Evolutionary conservation across 2,888 invertebrate genomes (phyloP), one percentile per base, ranked within the genome.

Genomic region (Temnothorax unifasciatus): DNA sequence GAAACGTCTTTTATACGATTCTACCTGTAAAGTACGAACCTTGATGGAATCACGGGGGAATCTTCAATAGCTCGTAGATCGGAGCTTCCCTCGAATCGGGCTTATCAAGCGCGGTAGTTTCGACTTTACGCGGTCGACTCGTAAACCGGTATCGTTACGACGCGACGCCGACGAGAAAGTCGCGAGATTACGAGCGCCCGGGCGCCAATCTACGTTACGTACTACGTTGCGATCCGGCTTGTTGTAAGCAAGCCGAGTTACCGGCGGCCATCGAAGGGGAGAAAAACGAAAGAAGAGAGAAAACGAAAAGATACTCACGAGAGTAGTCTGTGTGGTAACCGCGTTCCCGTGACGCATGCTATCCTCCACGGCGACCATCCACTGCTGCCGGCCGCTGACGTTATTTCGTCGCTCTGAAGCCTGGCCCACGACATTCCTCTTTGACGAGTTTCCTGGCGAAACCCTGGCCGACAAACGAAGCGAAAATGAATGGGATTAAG

Each of bases 321-420:
- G 96, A 92, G 97, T 97, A 83, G 97, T 97, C 95, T 97, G 97
- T 66, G 97, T 97, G 86, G 97, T 97, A 89, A 96, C 96, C 54
- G 92, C 92, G 66, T 93, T 92, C 74, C 92, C 94, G 64, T 92
- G 91, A 83, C 92, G 93, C 89, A 92, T 93, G 83, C 89, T 89
- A 73, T 93, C 93, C 83, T 93, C 94, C 92, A 92, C 95, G 92
- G 92, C 95, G 76, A 92, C 88, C 76, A 93, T 92, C 94, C 94
- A 95, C 87, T 95, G 95, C 86, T 95, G 95, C 50, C 95, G 95
- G 92, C 95, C 85, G 94, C 52, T 38, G 18, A 9, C 15, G 18
- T 57, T 76, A 25, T 93, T 96, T 47, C 92, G 89, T 73, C 92
- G 92, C 82, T 91, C 91, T 69, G 91, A 86, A 34, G 90, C 88